These are phyloP conservation scores for Oxyura jamaicensis DNA, from an alignment of 2,113 vertebrate species.

Conservation along the genomic window DNA sequence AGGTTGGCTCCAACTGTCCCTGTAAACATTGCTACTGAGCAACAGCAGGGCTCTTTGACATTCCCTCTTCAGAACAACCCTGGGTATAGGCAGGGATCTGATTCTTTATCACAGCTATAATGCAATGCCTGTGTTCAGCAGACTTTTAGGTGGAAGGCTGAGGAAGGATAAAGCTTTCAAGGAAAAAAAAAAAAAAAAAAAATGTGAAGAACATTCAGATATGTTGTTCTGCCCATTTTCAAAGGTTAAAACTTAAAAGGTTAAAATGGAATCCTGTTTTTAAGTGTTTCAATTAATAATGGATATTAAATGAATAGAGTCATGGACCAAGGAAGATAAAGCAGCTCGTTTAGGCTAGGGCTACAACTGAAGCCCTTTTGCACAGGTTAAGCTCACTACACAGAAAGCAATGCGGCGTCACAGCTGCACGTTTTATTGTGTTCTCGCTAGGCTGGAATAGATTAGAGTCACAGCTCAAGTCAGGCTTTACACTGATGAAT, in stretches of 20 bases:
- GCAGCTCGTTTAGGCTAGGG: not conserved
- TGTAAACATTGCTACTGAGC: not conserved
- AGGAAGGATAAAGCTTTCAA: not conserved
- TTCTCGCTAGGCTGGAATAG: not conserved
- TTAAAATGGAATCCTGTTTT: not conserved
- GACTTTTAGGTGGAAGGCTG: not conserved
- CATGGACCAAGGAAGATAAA: not conserved
- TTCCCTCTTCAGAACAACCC: not conserved
- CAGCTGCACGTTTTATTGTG: not conserved
- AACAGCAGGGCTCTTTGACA: not conserved
- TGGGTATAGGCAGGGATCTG: not conserved
- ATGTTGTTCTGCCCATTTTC: not conserved
- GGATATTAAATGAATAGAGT: not conserved
- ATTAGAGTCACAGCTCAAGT: not conserved
- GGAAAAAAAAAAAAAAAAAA: not conserved
- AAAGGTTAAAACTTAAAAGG: not conserved
- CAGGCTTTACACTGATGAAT: not conserved
- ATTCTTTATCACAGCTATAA: not conserved
- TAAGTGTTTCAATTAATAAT: not conserved
- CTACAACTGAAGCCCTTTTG: not conserved
- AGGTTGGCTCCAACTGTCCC: not conserved
- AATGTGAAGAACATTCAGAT: not conserved
- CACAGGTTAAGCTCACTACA: not conserved
- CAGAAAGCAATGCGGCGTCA: not conserved
- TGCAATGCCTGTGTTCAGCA: not conserved